Base-by-base conservation (phyloP, 2,113 vertebrate genomes). In the Ceratotherium simum region DNA sequence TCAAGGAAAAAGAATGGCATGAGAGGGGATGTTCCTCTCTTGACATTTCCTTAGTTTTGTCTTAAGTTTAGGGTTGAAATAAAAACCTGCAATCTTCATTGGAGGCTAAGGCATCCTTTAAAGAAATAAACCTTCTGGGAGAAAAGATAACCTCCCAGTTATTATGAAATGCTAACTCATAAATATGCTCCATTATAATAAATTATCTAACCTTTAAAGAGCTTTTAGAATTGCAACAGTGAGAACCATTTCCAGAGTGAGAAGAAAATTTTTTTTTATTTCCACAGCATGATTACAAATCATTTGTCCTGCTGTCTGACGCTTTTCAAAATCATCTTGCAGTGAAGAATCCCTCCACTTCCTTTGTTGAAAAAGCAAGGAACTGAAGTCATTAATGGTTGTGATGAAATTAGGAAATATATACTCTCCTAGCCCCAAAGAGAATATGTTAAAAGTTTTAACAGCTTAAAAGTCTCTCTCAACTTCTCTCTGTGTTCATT, bases 321-420 rank as follows among this genome's bases (percentile, higher is more conserved):
- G 88, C 70, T 97, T 84, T 95, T 95, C 36, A 72, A 69, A 97
- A 94, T 96, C 83, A 95, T 92, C 93, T 87, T 76, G 73, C 93
- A 94, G 51, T 95, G 84, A 97, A 98, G 98, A 97, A 98, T 93
- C 95, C 86, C 23, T 96, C 60, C 75, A 94, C 76, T 98, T 98
- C 97, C 98, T 98, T 87, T 94, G 69, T 65, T 78, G 85, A 88
- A 97, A 62, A 70, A 98, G 98, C 97, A 99, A 98, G 98, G 98
- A 98, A 98, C 97, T 98, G 84, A 98, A 98, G 97, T 98, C 97
- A 98, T 98, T 98, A 97, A 95, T 90, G 98, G 93, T 70, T 97
- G 9, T 98, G 97, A 98, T 90, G 97, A 95, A 97, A 98, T 98
- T 97, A 98, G 97, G 95, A 98, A 98, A 98, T 69, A 97, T 95